These are phyloP conservation scores for Sibirionetta formosa DNA, from an alignment of 2,797 vertebrate genomes.

Conservation along the genomic window DNA sequence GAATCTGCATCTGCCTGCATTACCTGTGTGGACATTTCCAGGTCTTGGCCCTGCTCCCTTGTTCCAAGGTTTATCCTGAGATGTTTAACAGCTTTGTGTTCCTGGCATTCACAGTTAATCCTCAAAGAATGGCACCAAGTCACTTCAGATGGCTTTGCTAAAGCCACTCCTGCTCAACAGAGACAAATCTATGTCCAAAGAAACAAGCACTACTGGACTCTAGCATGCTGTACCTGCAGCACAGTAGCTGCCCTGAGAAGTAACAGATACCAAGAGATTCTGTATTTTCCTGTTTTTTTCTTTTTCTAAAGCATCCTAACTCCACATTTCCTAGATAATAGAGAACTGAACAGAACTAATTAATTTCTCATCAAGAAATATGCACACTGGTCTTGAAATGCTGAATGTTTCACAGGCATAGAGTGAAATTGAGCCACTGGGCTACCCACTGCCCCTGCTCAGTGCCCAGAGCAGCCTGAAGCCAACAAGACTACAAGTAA, in stretches of 20 bases:
- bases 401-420: neutral
- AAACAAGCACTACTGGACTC: neutral
- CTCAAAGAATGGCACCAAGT: accelerated
- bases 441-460: neutral
- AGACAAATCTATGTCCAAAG: neutral
- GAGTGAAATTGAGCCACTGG: neutral
- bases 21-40: neutral
- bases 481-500: neutral
- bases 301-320: neutral
- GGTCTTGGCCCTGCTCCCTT: accelerated
- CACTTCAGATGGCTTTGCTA: neutral
- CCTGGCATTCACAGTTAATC: neutral
- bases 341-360: neutral
- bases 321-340: neutral
- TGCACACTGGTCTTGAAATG: neutral
- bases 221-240: neutral
- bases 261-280: neutral
- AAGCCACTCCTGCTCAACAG: neutral
- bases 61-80: neutral
- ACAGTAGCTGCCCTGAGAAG: neutral
- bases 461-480: neutral
- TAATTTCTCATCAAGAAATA: neutral
- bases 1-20: neutral
- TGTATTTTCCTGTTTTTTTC: neutral
- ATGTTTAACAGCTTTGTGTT: neutral